Percentiles rank a stretch among this genome's conserved stretches.
phyloP scores from a whole-genome alignment of 2,113 vertebrate species.

The Xenopus laevis region DNA sequence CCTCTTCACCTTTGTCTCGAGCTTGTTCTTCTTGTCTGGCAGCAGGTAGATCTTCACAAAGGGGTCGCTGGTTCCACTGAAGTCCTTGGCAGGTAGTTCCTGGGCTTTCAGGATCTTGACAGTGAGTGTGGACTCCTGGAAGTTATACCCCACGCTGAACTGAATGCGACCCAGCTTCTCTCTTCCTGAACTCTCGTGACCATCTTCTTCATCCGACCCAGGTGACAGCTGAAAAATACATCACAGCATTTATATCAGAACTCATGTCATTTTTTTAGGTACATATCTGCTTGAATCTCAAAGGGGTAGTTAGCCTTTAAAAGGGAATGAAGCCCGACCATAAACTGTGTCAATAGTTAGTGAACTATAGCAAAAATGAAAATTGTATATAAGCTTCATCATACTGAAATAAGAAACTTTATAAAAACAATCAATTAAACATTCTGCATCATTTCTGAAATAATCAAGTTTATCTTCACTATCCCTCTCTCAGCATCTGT shows the following conservation, averaged over 20 bases:
- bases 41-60: constrained; percentile 98
- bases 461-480: too few relatives aligned
- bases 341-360: too few relatives aligned
- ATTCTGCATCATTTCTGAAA: too few relatives aligned
- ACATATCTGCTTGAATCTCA: too few relatives aligned
- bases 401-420: too few relatives aligned
- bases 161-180: constrained; percentile 97
- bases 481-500: too few relatives aligned
- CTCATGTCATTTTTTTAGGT: too few relatives aligned
- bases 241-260: background rate
- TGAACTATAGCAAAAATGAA: too few relatives aligned
- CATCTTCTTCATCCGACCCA: constrained; percentile 89
- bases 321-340: too few relatives aligned
- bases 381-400: too few relatives aligned
- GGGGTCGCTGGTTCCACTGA: constrained; percentile 95
- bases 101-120: constrained; percentile 96
- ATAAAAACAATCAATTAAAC: too few relatives aligned
- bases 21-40: constrained; percentile 97
- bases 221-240: constrained; percentile 76
- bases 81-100: constrained; percentile 96
- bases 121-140: constrained; percentile 95
- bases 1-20: constrained; percentile 98
- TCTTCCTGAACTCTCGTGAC: constrained; percentile 81
- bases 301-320: too few relatives aligned
- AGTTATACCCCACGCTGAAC: constrained; percentile 98